Base-by-base conservation (phyloP, 2,113 vertebrate genomes). In the Anser cygnoides region DNA sequence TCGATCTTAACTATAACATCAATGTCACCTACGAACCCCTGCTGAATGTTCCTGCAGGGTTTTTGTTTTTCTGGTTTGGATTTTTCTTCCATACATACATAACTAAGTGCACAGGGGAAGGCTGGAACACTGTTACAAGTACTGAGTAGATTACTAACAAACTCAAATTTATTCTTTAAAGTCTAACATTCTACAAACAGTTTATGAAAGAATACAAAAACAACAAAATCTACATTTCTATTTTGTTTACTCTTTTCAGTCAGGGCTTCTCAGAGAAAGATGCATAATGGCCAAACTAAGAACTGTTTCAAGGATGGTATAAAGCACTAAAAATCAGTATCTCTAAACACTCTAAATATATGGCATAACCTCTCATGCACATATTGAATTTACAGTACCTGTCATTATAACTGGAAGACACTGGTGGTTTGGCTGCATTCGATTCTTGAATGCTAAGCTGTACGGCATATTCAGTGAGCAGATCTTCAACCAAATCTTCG, bases 401-500 rank as follows among this genome's bases (percentile, higher is more conserved):
- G 93, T 97, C 94, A 68, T 84, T 87, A 83, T 86, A 81, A 84
- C 93, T 95, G 33, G 94, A 72, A 81, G 97, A 95, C 13, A 79
- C 68, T 11, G 95, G 91, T 89, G 95, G 96, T 83, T 62, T 93
- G 75, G 92, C 73, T 91, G 95, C 97, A 63, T 96, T 94, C 35
- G 98, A 97, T 84, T 99, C 99, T 86, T 98, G 97, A 93, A 99
- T 96, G 93, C 98, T 98, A 94, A 98, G 97, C 65, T 95, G 98
- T 92, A 99, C 89, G 58, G 98, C 98, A 94, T 98, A 98, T 68
- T 97, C 97, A 61, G 98, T 90, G 62, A 99, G 96, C 49, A 98
- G 96, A 31, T 98, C 98, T 94, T 98, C 98, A 59, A 98, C 96
- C 19, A 97, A 91, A 49, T 97, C 97, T 35, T 98, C 98, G 80